Evolutionary conservation across 2,797 vertebrate genomes (phyloP), one percentile per base, ranked within the genome.

Genomic region (Champsocephalus gunnari): DNA sequence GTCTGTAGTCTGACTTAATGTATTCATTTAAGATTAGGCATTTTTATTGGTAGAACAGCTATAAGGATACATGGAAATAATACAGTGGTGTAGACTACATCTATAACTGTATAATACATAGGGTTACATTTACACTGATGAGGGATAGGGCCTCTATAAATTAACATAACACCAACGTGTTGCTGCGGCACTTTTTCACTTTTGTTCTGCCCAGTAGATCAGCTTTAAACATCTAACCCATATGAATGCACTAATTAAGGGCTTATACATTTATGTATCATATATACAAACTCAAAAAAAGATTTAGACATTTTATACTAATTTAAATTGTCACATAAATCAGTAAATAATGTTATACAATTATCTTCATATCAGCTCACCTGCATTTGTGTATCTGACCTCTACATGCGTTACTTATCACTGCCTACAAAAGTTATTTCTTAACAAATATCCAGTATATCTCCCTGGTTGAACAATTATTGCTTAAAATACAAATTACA

Each of bases 11-110:
- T 66, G 38, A 75, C 7, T 38, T 58, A 48, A 11, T 71, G 21
- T 9, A 50, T 61, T 24, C 2, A 66, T 69, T 64, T 32, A 70
- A 62, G 38, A 53, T 50, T 12, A 61, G 34, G 38, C 53, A 73
- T 61, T 50, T 85, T 87, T 85, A 85, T 82, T 90, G 43, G 50
- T 65, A 24, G 9, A 75, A 64, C 49, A 80, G 38, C 11, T 70
- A 12, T 53, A 69, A 64, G 57, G 41, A 63, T 77, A 77, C 58
- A 68, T 32, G 71, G 75, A 80, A 67, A 88, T 32, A 38, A 24
- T 68, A 16, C 73, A 60, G 59, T 34, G 10, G 70, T 28, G 21
- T 17, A 70, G 44, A 71, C 13, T 11, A 59, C 32, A 13, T 53
- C 59, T 24, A 58, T 43, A 70, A 24, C 48, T 69, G 32, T 4